Percentiles rank a stretch among this genome's conserved stretches.
These are phyloP conservation scores for Cantharis rufa DNA, from an alignment of 2,888 invertebrate genomes.

Conservation along the genomic window DNA sequence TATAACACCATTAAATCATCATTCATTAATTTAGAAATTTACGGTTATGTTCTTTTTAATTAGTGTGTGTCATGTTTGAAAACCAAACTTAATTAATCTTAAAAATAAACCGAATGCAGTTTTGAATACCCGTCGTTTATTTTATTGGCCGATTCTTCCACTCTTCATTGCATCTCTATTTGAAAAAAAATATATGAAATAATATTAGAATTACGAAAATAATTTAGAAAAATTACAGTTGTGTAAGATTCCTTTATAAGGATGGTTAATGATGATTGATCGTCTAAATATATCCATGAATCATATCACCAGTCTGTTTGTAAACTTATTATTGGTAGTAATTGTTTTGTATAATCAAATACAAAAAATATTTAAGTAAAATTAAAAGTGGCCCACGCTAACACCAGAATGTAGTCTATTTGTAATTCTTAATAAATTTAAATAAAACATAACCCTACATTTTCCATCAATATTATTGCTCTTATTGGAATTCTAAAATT, in stretches of 20 bases:
- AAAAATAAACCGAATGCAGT: neutral
- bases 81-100: slow-evolving; percentile 9
- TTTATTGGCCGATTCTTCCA: neutral
- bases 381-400: neutral
- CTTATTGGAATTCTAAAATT: neutral
- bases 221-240: neutral
- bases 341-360: neutral
- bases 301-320: slow-evolving; percentile 2
- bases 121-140: neutral
- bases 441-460: neutral
- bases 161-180: neutral
- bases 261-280: slow-evolving; percentile 4
- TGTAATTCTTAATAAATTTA: no score
- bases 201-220: neutral
- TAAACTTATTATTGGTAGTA: slow-evolving; percentile 2
- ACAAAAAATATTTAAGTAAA: neutral
- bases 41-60: slow-evolving; percentile 11
- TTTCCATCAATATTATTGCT: neutral
- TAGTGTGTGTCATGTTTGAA: slow-evolving; percentile 15
- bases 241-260: neutral
- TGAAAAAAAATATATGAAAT: neutral
- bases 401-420: neutral
- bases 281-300: slow-evolving; percentile 4
- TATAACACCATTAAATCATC: slow-evolving; percentile 9
- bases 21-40: slow-evolving; percentile 9